These are phyloP conservation scores for Bombus waltoni DNA, from an alignment of 1,140 invertebrate genomes.

Conservation along the genomic window DNA sequence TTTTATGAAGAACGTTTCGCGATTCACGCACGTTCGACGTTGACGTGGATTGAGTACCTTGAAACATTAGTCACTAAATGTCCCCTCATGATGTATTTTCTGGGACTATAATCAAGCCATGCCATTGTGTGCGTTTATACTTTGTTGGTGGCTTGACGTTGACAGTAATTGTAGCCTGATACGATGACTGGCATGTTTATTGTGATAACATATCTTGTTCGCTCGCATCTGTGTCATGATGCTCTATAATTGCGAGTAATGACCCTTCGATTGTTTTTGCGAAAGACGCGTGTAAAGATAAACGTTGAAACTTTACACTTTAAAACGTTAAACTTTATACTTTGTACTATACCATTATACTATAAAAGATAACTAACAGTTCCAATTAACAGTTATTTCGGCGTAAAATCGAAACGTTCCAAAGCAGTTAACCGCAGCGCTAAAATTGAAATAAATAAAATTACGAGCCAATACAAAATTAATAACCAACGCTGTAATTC, in stretches of 20 bases:
- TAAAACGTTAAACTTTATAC: background rate
- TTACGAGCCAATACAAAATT: no score
- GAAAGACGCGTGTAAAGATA: background rate
- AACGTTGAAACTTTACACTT: background rate
- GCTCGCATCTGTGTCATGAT: background rate
- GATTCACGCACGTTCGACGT: constrained; percentile 31
- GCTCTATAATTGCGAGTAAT: constrained; percentile 7
- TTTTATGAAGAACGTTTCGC: constrained; percentile 28
- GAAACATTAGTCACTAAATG: constrained; percentile 32
- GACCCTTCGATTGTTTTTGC: background rate
- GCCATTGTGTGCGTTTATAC: background rate
- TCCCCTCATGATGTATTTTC: constrained; percentile 31
- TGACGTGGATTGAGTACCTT: constrained; percentile 21
- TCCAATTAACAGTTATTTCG: no score
- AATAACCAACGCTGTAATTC: no score
- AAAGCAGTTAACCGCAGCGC: no score
- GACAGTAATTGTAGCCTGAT: constrained; percentile 38
- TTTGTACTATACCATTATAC: background rate
- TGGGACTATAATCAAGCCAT: constrained; percentile 15
- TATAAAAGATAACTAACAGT: no score
- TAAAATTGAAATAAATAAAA: no score
- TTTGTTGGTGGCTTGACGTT: constrained; percentile 11
- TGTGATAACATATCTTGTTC: constrained; percentile 25
- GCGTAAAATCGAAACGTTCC: no score
- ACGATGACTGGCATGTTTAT: constrained; percentile 41